Evolutionary conservation across 2,113 vertebrate species (phyloP), one percentile per base, ranked within the genome.

Genomic region (Tyrannus savana): DNA sequence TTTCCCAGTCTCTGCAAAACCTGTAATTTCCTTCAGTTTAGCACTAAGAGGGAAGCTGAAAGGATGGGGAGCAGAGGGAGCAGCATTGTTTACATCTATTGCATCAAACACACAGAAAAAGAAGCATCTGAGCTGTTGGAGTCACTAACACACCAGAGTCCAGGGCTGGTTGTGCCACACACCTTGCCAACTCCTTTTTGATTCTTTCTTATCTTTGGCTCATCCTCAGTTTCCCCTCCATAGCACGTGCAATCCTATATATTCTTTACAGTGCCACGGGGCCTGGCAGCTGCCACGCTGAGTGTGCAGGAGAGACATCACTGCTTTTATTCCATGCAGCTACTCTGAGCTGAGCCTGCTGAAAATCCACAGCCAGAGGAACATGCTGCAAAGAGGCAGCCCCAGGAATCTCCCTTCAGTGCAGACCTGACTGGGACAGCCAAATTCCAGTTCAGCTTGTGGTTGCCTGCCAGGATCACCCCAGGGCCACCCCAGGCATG

Each of bases 181-280:
- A 35, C 12, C 7, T 39, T 30, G 56, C 9, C n/a, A 47, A 22
- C 31, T 86, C 22, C 27, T 84, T 75, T 80, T 30, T 13, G 9
- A 17, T 59, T 64, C n/a, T 6, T 52, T 63, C 60, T 41, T 25
- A 12, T 15, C 13, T 15, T 23, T 23, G 4, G 13, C 30, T 59
- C 25, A 55, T 17, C 13, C 41, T 58, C n/a, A 14, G 15, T 27
- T 67, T 84, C 33, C 10, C 15, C 15, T 53, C 10, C 80, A 47
- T 39, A 60, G 23, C 27, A 14, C 0, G 3, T 0, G 1, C 21
- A 27, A 19, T 21, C 30, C 33, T 4, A 12, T 4, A 6, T 2
- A 14, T 46, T 60, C 56, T 41, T 58, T 12, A 33, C 9, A 5
- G 15, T 2, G 6, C 17, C 21, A 4, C 0, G 1, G 64, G 39